Evolutionary conservation across 2,113 vertebrate species (phyloP).

Genomic region (Mellivora capensis): DNA sequence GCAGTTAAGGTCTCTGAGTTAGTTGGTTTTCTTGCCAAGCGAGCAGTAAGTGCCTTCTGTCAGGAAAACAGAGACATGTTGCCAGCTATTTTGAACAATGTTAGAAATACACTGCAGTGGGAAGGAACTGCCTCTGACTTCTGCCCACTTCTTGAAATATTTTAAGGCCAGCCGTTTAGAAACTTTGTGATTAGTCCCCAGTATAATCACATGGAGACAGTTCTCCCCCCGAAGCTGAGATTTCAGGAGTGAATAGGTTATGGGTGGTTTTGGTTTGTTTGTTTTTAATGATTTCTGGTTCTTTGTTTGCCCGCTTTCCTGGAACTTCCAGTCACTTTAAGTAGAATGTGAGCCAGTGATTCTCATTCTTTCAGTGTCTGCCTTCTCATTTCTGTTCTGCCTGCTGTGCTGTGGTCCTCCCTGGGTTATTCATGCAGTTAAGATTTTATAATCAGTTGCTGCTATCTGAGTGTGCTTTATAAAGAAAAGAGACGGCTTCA

Average conservation of each 20-base stretch:
- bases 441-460: conserved; percentile 49
- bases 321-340: not conserved
- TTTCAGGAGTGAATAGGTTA: conserved; percentile 34
- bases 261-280: not conserved
- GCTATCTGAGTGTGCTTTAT: conserved; percentile 44
- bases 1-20: not conserved
- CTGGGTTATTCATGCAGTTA: conserved; percentile 58
- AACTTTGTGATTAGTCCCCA: conserved; percentile 52
- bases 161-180: conserved; percentile 66
- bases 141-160: conserved; percentile 77
- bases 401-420: conserved; percentile 27
- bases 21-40: conserved; percentile 66
- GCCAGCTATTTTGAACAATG: conserved; percentile 75
- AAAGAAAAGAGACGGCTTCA: conserved; percentile 61
- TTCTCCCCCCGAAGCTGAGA: not conserved
- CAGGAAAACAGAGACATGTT: conserved; percentile 77
- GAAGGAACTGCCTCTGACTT: conserved; percentile 77
- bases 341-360: conserved; percentile 28
- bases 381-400: conserved; percentile 64
- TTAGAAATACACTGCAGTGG: conserved; percentile 71
- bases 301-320: not conserved
- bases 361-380: conserved; percentile 53
- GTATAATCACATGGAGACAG: conserved; percentile 23
- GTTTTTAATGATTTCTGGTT: conserved; percentile 27
- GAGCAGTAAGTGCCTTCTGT: conserved; percentile 76